A percentile compares a stretch with the other conserved stretches of the same genome.
Conservation (phyloP, 1,140 invertebrate species). For the Schlechtendalia chinensis region DNA sequence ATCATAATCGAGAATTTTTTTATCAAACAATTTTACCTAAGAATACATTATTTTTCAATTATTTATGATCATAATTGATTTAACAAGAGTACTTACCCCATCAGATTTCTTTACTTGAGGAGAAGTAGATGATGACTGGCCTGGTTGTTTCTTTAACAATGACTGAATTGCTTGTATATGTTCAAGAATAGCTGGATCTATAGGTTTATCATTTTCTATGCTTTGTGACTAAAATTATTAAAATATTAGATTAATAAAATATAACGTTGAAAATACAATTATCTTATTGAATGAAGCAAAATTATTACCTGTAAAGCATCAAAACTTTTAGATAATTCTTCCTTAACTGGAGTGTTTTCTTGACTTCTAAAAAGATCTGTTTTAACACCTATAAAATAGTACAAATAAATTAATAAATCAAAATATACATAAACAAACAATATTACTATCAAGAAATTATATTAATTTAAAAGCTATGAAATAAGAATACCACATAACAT, state of each 20-base stretch:
- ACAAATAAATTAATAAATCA: background rate
- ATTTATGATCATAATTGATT: background rate
- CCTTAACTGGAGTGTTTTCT: constrained; percentile 24
- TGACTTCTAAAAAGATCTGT: constrained; percentile 45
- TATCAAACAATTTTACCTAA: constrained; percentile 65
- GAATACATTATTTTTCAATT: constrained; percentile 1
- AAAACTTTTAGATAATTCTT: constrained; percentile 22
- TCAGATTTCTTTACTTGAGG: constrained; percentile 45
- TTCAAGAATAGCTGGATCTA: constrained; percentile 48
- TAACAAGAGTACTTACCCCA: background rate
- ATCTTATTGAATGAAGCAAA: background rate
- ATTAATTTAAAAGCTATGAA: too few species aligned
- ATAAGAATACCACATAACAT: too few species aligned
- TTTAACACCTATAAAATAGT: constrained; percentile 19
- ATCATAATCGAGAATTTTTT: constrained; percentile 80
- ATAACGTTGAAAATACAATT: background rate
- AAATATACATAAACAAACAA: background rate
- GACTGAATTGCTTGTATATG: constrained; percentile 47
- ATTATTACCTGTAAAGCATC: constrained; percentile 28
- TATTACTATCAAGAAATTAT: too few species aligned
- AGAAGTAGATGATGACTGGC: constrained; percentile 10
- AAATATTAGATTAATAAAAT: background rate
- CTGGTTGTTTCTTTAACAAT: constrained; percentile 35
- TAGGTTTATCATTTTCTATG: background rate
- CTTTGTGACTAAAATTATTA: background rate